Evolutionary conservation across 2,113 vertebrate species (phyloP), one percentile per base, ranked within the genome.

Genomic region (Puffinus mauretanicus): DNA sequence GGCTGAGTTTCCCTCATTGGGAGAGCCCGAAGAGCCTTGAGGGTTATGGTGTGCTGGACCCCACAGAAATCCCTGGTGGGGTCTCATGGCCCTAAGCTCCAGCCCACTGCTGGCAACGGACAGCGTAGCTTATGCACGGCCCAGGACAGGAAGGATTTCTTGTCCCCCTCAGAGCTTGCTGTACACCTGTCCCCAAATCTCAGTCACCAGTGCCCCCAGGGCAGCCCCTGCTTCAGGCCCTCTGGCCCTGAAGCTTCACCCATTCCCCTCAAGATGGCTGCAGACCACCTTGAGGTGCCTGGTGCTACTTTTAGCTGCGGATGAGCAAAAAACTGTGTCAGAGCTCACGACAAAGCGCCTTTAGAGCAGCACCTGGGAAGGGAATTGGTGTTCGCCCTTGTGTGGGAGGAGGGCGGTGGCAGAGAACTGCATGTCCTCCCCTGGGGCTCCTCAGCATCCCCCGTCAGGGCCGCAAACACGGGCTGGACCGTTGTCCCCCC

Each of bases 401-500:
- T 4, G 24, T 40, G 24, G 24, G 8, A 52, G 29, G 7, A 34
- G 0, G 3, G 18, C 3, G 9, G 32, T 5, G 44, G 42, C 77
- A 60, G 44, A 16, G 6, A 24, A 29, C 42, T 13, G 29, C 38
- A 1, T 0, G 9, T 30, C 7, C 7, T 5, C 15, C 25, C 13
- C 4, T 3, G 16, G 2, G 16, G 27, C 18, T 44, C 32, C 67
- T 67, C 67, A 38, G 44, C 69, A n/a, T 10, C 21, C 20, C 3
- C 4, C 3, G 30, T 16, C 70, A 17, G 27, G 6, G 27, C 14
- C 7, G 5, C 25, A 6, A 4, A 20, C 22, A 57, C 0, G 5
- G 26, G 8, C 20, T 3, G 64, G 4, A 17, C 4, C 1, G 1
- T 22, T 18, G 34, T 8, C 1, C 25, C 17, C 44, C 27, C 29